Percentiles rank a stretch among this genome's conserved stretches.
Evolutionary conservation across 2,888 invertebrate genomes (phyloP).

Genomic region (Beris chalybata): DNA sequence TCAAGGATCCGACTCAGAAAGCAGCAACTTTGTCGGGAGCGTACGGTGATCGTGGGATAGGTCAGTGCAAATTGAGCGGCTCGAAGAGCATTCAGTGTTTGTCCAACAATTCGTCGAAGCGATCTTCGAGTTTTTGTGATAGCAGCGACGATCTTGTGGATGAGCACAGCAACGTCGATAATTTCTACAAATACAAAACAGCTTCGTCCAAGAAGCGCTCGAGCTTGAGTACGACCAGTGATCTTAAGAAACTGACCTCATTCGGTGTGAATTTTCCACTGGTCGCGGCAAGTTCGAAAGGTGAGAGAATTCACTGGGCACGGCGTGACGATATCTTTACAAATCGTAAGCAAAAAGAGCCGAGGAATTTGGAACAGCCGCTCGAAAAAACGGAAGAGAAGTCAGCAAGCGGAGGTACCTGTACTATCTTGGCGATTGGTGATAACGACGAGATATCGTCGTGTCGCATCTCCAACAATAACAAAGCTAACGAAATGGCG

Average conservation of each 20-base stretch:
- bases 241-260: slow-evolving; percentile 25
- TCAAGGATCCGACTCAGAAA: slow-evolving; percentile 37
- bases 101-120: neutral
- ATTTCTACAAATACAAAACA: slow-evolving; percentile 56
- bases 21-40: slow-evolving; percentile 40
- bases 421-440: slow-evolving; percentile 14
- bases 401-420: neutral
- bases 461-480: slow-evolving; percentile 14
- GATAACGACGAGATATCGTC: slow-evolving; percentile 24
- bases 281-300: slow-evolving; percentile 40
- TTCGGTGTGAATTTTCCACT: slow-evolving; percentile 43
- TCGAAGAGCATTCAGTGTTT: neutral
- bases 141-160: slow-evolving; percentile 27
- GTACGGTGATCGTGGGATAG: slow-evolving; percentile 5
- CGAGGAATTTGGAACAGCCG: slow-evolving; percentile 16
- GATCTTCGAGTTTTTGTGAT: slow-evolving; percentile 21
- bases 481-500: slow-evolving; percentile 27
- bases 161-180: slow-evolving; percentile 48
- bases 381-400: slow-evolving; percentile 23
- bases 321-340: slow-evolving; percentile 46
- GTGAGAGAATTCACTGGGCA: slow-evolving; percentile 51
- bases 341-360: slow-evolving; percentile 31
- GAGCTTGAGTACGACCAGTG: slow-evolving; percentile 18
- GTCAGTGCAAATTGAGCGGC: neutral
- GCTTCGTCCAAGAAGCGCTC: slow-evolving; percentile 43